phyloP scores from a whole-genome alignment of 2,888 invertebrate genomes.

The Lithosia quadra region DNA sequence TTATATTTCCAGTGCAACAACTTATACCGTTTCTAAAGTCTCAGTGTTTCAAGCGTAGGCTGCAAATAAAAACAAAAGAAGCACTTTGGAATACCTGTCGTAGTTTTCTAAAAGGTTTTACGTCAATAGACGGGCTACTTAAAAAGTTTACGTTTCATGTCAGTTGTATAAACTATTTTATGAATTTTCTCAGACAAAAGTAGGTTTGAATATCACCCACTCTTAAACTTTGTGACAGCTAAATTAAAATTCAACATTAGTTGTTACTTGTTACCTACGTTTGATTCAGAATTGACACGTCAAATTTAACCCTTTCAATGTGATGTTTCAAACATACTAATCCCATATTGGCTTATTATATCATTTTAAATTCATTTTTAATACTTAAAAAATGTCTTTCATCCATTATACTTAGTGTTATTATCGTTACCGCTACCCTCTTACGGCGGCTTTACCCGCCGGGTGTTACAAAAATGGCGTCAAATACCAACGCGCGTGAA shows the following conservation, averaged over 20 bases:
- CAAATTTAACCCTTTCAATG: constrained; percentile 8
- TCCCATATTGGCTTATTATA: constrained; percentile 1
- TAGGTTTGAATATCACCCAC: background rate
- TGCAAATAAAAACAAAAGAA: background rate
- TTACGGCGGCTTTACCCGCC: constrained; percentile 33
- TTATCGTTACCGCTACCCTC: constrained; percentile 28
- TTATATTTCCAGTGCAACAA: background rate
- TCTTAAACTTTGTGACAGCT: background rate
- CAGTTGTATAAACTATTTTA: background rate
- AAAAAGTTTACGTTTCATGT: background rate
- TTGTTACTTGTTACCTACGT: background rate
- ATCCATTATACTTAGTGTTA: constrained; percentile 28
- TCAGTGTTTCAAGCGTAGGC: background rate
- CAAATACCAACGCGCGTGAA: constrained; percentile 68
- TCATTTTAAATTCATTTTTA: constrained; percentile 27
- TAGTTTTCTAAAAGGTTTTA: background rate
- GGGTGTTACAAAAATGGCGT: constrained; percentile 60
- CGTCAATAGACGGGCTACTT: background rate
- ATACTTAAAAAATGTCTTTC: constrained; percentile 30
- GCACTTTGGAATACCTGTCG: background rate
- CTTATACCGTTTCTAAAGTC: background rate
- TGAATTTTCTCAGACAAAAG: background rate
- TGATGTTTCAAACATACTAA: constrained; percentile 1
- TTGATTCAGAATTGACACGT: constrained; percentile 10
- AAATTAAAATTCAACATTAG: background rate